Conservation (phyloP, 1,140 invertebrate species). For the Cepaea nemoralis region DNA sequence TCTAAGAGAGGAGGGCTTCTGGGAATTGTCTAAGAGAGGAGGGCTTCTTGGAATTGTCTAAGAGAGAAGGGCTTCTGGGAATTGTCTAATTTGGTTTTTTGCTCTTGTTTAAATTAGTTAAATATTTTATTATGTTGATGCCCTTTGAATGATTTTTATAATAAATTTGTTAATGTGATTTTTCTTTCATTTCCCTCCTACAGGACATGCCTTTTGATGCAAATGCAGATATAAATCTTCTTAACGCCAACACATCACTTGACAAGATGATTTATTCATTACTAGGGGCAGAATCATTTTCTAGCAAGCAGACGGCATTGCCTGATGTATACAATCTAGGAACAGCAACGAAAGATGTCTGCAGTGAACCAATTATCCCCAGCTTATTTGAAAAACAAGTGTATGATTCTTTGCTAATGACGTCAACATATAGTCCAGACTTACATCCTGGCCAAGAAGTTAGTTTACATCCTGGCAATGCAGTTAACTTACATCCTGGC, state of each 20-base stretch:
- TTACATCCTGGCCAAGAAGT: too few relatives aligned
- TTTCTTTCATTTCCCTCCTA: conserved; percentile 16
- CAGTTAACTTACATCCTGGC: too few relatives aligned
- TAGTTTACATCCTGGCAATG: too few relatives aligned
- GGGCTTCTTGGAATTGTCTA: too few relatives aligned
- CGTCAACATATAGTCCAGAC: too few relatives aligned
- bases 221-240: conserved; percentile 31
- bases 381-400: conserved; percentile 28
- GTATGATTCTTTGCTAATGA: too few relatives aligned
- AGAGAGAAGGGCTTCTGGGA: neutral
- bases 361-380: neutral
- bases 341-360: neutral
- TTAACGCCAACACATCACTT: neutral
- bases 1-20: too few relatives aligned
- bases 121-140: neutral
- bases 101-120: too few relatives aligned
- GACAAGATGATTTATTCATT: neutral
- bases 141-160: neutral
- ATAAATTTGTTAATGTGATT: neutral
- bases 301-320: neutral
- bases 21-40: too few relatives aligned
- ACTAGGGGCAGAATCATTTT: conserved; percentile 7
- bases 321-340: neutral
- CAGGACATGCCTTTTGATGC: conserved; percentile 35
- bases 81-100: neutral